phyloP scores from a whole-genome alignment of 1,140 invertebrate species.

The Ceratina australensis region DNA sequence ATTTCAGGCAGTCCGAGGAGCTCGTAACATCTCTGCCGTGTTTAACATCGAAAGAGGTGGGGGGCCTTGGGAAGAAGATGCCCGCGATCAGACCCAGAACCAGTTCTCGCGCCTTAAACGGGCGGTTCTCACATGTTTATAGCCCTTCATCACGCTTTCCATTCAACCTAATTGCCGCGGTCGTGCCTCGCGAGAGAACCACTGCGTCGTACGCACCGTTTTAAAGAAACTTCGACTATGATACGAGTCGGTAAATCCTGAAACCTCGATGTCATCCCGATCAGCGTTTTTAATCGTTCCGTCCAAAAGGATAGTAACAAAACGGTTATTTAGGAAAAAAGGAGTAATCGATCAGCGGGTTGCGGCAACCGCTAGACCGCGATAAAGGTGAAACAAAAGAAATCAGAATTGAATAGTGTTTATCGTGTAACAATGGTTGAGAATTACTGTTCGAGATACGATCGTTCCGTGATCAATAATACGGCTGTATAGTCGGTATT shows the following conservation, averaged over 20 bases:
- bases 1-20: conserved; percentile 63
- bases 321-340: not conserved
- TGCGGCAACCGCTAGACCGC: not conserved
- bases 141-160: conserved; percentile 35
- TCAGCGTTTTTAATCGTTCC: not conserved
- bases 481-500: conserved; percentile 3
- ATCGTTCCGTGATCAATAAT: conserved; percentile 53
- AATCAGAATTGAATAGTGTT: not conserved
- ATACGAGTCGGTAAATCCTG: too few relatives aligned
- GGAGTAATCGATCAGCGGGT: not conserved
- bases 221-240: not conserved
- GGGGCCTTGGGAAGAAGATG: conserved; percentile 63
- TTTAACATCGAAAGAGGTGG: conserved; percentile 48
- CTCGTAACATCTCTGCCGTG: conserved; percentile 52
- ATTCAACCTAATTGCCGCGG: conserved; percentile 51
- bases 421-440: conserved; percentile 14
- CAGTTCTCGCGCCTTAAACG: conserved; percentile 75
- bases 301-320: not conserved
- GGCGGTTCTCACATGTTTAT: conserved; percentile 69
- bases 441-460: conserved; percentile 51
- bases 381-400: not conserved
- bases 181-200: conserved; percentile 59
- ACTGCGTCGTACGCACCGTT: conserved; percentile 41
- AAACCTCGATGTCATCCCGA: too few relatives aligned
- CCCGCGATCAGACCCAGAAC: conserved; percentile 62